Evolutionary conservation across 2,888 invertebrate species (phyloP).

Genomic region (Orthosia gracilis): DNA sequence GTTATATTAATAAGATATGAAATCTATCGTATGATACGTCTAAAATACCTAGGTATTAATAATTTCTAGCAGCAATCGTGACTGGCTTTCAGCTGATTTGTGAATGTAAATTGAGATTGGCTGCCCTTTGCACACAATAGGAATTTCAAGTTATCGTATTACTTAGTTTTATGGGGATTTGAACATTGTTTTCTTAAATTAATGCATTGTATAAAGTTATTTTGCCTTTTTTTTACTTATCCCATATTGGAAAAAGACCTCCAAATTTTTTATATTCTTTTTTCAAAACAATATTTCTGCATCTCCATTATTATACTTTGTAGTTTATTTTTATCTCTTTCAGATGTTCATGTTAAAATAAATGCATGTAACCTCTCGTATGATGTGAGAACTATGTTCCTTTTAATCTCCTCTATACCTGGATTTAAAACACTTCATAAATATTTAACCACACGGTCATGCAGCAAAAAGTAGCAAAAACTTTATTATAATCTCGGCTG

Average conservation of each 20-base stretch:
- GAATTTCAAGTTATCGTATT: constrained; percentile 43
- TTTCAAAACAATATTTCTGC: neutral
- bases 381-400: neutral
- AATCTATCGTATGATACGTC: neutral
- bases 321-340: neutral
- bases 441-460: constrained; percentile 16
- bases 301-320: neutral
- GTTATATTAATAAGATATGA: neutral
- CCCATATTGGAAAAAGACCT: too few species aligned
- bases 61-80: constrained; percentile 52
- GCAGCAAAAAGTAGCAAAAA: constrained; percentile 32
- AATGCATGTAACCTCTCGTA: neutral
- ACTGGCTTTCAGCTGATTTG: constrained; percentile 53
- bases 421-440: constrained; percentile 15
- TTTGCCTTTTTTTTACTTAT: too few species aligned
- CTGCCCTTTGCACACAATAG: constrained; percentile 63
- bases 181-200: constrained; percentile 9
- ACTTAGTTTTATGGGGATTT: constrained; percentile 14
- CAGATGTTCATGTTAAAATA: neutral
- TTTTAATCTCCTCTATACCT: neutral
- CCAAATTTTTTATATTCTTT: neutral
- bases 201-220: too few species aligned
- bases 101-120: constrained; percentile 54
- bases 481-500: constrained; percentile 28
- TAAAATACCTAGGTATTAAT: constrained; percentile 31